Evolutionary conservation across 1,140 invertebrate species (phyloP).

Genomic region (Hermetia illucens): DNA sequence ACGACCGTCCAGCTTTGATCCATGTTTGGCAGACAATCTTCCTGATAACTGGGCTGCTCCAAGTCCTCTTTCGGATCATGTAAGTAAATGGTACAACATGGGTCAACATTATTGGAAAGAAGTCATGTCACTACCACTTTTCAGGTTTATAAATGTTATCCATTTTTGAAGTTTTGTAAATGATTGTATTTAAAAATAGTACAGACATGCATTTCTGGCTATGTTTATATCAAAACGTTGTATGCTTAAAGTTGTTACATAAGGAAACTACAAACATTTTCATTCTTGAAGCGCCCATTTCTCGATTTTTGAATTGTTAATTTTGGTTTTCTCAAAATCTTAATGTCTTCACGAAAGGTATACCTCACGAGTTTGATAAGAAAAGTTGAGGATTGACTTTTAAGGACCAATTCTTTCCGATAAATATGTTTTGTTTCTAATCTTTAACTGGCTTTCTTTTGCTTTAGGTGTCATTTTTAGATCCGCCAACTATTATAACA

Average conservation of each 20-base stretch:
- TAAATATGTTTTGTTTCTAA: neutral
- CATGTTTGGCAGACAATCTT: slow-evolving; percentile 38
- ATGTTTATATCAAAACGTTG: no score
- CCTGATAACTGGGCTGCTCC: slow-evolving; percentile 33
- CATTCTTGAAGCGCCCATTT: no score
- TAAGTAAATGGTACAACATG: no score
- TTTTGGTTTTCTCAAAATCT: neutral
- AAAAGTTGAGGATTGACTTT: neutral
- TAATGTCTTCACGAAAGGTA: neutral
- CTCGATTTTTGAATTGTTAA: no score
- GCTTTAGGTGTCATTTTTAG: slow-evolving; percentile 5
- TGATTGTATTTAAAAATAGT: no score
- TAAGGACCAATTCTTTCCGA: neutral
- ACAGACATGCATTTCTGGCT: no score
- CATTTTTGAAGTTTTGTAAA: no score
- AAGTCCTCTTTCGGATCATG: slow-evolving; percentile 45
- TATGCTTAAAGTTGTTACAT: no score
- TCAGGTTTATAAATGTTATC: no score
- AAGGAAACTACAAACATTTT: no score
- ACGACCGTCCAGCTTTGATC: slow-evolving; percentile 42
- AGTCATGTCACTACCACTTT: no score
- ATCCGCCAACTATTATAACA: slow-evolving; percentile 3
- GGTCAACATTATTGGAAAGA: no score
- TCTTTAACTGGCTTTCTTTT: neutral
- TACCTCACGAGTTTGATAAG: neutral